A percentile compares a stretch with the other conserved stretches of the same genome.
These are phyloP conservation scores for Labeo calbasu DNA, from an alignment of 2,797 vertebrate genomes.

Conservation along the genomic window DNA sequence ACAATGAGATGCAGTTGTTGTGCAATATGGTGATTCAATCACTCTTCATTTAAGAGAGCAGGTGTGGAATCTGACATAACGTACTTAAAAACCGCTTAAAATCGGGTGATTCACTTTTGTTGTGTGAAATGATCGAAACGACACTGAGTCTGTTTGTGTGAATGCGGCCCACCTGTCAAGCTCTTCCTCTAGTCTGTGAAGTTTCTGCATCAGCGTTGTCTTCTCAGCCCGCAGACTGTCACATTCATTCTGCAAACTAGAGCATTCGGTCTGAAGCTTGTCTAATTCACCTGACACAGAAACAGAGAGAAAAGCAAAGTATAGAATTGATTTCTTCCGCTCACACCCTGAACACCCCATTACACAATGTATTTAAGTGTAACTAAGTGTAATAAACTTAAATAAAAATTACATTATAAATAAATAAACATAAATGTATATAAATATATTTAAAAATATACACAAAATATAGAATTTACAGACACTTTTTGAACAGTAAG, in stretches of 20 bases:
- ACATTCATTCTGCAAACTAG: conserved; percentile 87
- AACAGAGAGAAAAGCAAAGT: not conserved
- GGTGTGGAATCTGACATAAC: not conserved
- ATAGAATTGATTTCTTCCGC: too few species aligned
- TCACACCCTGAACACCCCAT: not conserved
- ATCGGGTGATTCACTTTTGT: not conserved
- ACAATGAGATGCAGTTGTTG: not conserved
- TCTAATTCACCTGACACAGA: conserved; percentile 83
- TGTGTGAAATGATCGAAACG: not conserved
- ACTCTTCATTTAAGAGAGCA: not conserved
- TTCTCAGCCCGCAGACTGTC: conserved; percentile 85
- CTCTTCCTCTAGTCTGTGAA: conserved; percentile 86
- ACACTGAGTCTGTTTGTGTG: not conserved
- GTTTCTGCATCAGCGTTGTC: conserved; percentile 81
- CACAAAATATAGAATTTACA: too few species aligned
- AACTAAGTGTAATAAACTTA: not conserved
- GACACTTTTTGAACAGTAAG: too few species aligned
- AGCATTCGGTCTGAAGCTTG: conserved; percentile 84
- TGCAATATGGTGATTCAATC: not conserved
- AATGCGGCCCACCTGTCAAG: conserved; percentile 82
- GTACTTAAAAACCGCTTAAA: not conserved
- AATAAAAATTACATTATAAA: not conserved
- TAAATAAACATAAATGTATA: too few species aligned
- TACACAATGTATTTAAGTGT: not conserved
- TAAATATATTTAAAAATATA: too few species aligned